phyloP scores from a whole-genome alignment of 2,113 vertebrate genomes.

The Cochlearius cochlearius region DNA sequence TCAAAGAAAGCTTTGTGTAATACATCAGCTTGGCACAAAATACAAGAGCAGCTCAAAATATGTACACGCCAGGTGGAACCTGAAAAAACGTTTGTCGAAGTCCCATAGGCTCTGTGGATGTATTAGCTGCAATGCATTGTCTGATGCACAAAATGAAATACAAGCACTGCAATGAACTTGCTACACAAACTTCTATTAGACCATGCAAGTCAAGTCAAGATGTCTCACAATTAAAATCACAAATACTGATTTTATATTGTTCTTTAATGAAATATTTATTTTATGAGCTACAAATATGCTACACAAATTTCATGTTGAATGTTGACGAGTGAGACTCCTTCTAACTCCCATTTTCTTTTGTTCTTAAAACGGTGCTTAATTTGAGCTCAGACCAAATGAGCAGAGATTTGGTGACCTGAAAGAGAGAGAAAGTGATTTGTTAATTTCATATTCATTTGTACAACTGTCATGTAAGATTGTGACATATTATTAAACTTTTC shows the following conservation, averaged over 20 bases:
- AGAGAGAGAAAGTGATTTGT: constrained; percentile 26
- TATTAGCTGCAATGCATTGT: not conserved
- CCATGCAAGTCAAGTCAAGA: not conserved
- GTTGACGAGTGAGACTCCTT: not conserved
- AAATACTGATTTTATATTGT: not conserved
- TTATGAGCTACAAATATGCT: not conserved
- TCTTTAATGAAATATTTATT: constrained; percentile 32
- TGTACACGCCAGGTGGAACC: not conserved
- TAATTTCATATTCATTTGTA: not conserved
- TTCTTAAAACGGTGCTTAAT: not conserved
- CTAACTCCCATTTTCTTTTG: not conserved
- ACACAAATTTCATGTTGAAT: not conserved
- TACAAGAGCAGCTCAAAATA: not conserved
- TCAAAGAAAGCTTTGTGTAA: not conserved
- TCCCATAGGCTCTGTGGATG: not conserved
- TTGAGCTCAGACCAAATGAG: not conserved
- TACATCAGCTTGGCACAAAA: not conserved
- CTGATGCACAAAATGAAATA: not conserved
- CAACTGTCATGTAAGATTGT: not conserved
- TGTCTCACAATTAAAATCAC: not conserved
- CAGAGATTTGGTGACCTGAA: constrained; percentile 27
- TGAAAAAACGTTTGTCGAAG: not conserved
- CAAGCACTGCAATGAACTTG: not conserved
- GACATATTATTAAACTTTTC: not conserved
- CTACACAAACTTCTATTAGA: not conserved